phyloP scores from a whole-genome alignment of 2,797 vertebrate species.

The Hemibagrus guttatus region DNA sequence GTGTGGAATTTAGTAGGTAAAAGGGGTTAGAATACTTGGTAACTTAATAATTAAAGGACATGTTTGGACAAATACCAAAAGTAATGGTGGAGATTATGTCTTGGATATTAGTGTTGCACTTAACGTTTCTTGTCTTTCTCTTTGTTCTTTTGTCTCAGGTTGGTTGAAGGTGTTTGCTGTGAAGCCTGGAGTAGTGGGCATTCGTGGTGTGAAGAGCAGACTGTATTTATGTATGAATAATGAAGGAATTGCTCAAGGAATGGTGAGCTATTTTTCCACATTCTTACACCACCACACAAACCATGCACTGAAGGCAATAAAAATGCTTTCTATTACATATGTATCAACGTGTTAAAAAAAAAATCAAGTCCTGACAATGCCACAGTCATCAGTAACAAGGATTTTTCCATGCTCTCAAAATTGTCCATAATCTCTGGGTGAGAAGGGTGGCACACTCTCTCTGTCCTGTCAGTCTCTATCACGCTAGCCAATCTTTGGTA shows the following conservation, averaged over 20 bases:
- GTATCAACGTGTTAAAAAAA: too few species aligned
- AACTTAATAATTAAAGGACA: background rate
- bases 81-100: background rate
- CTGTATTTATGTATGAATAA: constrained; percentile 71
- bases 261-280: constrained; percentile 53
- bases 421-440: background rate
- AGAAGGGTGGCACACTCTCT: background rate
- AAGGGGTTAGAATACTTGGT: background rate
- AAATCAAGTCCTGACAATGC: too few species aligned
- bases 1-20: background rate
- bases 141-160: constrained; percentile 49
- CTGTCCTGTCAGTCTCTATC: background rate
- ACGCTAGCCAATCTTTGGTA: background rate
- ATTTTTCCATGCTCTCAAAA: background rate
- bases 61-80: background rate
- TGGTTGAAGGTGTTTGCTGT: constrained; percentile 70
- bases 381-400: too few species aligned
- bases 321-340: background rate
- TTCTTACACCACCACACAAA: background rate
- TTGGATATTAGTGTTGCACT: background rate
- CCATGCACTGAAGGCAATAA: background rate
- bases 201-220: constrained; percentile 65
- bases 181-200: constrained; percentile 69
- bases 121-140: background rate
- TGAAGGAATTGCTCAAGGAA: constrained; percentile 61